These are phyloP conservation scores for Palythoa grandis DNA, from an alignment of 92 coral and sea anemone genomes.

Conservation along the genomic window DNA sequence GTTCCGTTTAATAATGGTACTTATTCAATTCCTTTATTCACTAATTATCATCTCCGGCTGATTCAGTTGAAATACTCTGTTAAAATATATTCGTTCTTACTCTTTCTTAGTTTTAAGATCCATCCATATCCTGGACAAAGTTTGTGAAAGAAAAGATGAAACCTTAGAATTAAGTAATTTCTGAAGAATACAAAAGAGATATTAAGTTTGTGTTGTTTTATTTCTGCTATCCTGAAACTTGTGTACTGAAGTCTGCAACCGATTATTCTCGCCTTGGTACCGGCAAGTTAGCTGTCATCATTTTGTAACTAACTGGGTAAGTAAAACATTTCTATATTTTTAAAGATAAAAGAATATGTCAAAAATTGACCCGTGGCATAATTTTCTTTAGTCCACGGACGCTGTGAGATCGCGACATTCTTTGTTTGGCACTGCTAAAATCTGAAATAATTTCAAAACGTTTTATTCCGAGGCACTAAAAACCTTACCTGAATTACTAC, in stretches of 20 bases:
- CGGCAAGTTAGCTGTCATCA: not conserved
- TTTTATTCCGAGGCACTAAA: not conserved
- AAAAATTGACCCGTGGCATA: conserved; percentile 42
- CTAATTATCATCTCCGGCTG: not conserved
- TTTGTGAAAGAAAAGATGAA: not conserved
- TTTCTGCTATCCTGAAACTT: not conserved
- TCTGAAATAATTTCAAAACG: conserved; percentile 3
- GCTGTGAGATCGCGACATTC: not conserved
- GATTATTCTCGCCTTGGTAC: not conserved
- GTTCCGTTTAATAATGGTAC: not conserved
- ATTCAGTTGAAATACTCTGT: not conserved
- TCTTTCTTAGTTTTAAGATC: not conserved
- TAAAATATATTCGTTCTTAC: not conserved
- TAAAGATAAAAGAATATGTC: conserved; percentile 30
- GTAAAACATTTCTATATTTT: conserved; percentile 6
- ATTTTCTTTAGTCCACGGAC: not conserved
- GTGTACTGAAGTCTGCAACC: not conserved
- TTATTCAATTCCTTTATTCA: not conserved
- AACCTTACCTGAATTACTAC: conserved; percentile 25
- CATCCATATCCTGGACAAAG: not conserved
- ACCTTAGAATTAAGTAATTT: not conserved
- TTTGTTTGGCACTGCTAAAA: conserved; percentile 2
- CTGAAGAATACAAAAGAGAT: not conserved
- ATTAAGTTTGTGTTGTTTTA: not conserved
- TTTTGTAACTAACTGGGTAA: conserved; percentile 2